Conservation (phyloP, 2,113 vertebrate species). For the Phaethornis superciliosus region DNA sequence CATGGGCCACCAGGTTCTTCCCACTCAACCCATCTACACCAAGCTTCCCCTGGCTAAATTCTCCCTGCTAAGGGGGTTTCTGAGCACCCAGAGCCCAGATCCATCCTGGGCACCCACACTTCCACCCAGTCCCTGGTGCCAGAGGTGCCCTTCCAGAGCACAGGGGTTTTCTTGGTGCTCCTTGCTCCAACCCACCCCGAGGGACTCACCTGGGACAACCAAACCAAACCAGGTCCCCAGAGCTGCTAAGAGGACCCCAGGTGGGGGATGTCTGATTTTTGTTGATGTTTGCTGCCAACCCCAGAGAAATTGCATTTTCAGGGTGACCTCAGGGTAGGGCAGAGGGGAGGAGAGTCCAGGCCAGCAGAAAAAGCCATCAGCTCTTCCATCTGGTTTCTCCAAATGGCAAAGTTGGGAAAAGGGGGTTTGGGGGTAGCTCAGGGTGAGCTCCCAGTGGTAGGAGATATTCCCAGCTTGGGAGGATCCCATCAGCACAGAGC, state of each 20-base stretch:
- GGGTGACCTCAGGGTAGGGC: not conserved
- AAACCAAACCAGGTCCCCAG: not conserved
- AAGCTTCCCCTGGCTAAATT: not conserved
- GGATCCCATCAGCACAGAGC: not conserved
- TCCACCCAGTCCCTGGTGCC: not conserved
- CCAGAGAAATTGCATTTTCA: not conserved
- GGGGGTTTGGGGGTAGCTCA: not conserved
- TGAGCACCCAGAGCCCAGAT: not conserved
- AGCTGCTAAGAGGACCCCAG: not conserved
- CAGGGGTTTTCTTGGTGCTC: not conserved
- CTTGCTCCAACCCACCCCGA: not conserved
- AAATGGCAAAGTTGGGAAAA: not conserved
- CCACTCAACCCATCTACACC: not conserved
- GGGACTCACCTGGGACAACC: not conserved
- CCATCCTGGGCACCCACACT: not conserved
- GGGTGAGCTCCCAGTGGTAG: accelerated
- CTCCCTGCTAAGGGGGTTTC: not conserved
- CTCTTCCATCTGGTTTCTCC: not conserved
- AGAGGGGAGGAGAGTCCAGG: not conserved
- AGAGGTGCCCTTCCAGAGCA: not conserved
- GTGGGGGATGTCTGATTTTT: not conserved
- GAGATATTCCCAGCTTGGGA: not conserved
- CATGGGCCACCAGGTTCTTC: not conserved
- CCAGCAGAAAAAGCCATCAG: not conserved
- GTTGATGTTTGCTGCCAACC: not conserved